Conservation (phyloP, 2,888 invertebrate genomes). For the Lissonota sp. region DNA sequence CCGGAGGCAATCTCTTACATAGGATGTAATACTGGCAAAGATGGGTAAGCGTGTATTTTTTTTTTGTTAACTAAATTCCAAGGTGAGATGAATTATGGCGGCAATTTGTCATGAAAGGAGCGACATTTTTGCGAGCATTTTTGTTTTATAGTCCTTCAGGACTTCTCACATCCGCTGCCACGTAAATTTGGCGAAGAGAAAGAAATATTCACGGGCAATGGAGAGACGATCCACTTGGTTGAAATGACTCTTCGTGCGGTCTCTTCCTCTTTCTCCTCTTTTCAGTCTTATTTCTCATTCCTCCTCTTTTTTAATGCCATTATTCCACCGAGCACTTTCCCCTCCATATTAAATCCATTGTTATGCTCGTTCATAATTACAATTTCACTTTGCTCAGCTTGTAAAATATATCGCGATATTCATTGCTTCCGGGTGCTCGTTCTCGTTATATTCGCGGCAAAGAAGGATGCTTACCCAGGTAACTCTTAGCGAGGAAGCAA, state of each 20-base stretch:
- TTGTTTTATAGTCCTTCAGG: neutral
- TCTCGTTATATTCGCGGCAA: conserved; percentile 40
- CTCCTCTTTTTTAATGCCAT: neutral
- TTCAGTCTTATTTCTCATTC: neutral
- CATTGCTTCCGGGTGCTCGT: neutral
- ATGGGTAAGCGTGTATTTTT: no score
- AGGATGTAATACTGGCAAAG: neutral
- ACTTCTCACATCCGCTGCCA: neutral
- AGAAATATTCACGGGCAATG: conserved; percentile 46
- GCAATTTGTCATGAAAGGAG: conserved; percentile 52
- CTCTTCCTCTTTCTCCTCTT: conserved; percentile 15
- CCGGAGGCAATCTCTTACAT: neutral
- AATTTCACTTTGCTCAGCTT: conserved; percentile 15
- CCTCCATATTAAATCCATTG: conserved; percentile 8
- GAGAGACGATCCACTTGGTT: conserved; percentile 12
- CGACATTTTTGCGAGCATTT: conserved; percentile 12
- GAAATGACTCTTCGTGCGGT: conserved; percentile 13
- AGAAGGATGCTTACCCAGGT: conserved; percentile 53
- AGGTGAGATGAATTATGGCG: conserved; percentile 44
- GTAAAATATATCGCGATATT: conserved; percentile 24
- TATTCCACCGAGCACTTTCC: neutral
- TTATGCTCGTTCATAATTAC: conserved; percentile 23
- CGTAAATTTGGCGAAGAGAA: conserved; percentile 34
- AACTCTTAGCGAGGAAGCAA: conserved; percentile 38
- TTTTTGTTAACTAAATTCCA: neutral